Conservation (phyloP, 1,140 invertebrate genomes). For the Leptinotarsa texana region DNA sequence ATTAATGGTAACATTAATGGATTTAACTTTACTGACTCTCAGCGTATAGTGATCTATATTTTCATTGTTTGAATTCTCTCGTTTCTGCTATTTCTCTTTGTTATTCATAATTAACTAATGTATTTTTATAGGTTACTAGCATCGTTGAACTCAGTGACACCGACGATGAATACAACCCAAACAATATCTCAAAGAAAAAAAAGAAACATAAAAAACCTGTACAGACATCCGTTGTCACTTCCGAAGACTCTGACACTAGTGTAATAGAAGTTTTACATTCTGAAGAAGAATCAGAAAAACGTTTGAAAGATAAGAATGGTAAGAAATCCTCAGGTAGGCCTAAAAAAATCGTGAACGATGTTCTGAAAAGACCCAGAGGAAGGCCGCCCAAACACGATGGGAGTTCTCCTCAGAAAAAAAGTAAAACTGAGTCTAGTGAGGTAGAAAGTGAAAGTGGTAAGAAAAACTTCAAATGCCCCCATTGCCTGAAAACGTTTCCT, state of each 20-base stretch:
- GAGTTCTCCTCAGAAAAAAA: constrained; percentile 29
- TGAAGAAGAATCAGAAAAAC: constrained; percentile 37
- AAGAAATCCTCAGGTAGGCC: constrained; percentile 41
- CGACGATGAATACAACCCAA: constrained; percentile 45
- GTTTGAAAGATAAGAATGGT: neutral
- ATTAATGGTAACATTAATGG: no score
- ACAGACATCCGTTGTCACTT: constrained; percentile 23
- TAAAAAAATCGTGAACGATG: constrained; percentile 25
- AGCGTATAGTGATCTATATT: no score
- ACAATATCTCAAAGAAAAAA: constrained; percentile 30
- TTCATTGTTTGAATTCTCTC: no score
- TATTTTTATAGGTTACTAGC: constrained; percentile 40
- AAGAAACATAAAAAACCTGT: constrained; percentile 35
- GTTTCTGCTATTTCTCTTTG: no score
- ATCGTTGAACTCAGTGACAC: constrained; percentile 48
- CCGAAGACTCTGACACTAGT: constrained; percentile 34
- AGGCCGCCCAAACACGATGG: constrained; percentile 11
- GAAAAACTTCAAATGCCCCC: constrained; percentile 55
- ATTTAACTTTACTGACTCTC: no score
- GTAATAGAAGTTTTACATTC: constrained; percentile 39
- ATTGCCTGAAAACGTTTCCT: constrained; percentile 62
- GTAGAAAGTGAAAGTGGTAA: constrained; percentile 20
- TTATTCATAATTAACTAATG: no score
- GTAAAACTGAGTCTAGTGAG: constrained; percentile 28
- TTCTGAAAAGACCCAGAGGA: constrained; percentile 8